These are phyloP conservation scores for Macroramphosus scolopax DNA, from an alignment of 2,797 vertebrate species.

Conservation along the genomic window DNA sequence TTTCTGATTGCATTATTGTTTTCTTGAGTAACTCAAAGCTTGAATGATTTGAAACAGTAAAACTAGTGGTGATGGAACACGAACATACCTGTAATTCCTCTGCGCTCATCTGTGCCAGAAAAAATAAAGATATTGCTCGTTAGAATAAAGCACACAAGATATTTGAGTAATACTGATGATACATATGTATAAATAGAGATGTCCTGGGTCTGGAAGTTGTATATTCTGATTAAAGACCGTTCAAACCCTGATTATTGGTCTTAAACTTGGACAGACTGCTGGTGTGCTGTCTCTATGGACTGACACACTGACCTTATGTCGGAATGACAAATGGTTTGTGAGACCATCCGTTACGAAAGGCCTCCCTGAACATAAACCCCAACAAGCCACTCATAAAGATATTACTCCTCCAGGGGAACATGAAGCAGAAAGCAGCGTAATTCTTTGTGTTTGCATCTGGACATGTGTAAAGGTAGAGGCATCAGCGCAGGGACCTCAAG, in stretches of 20 bases:
- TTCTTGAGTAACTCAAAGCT: background rate
- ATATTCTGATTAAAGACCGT: too few relatives aligned
- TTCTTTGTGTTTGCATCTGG: conserved; percentile 41
- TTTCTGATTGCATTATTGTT: too few relatives aligned
- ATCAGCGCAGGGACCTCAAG: conserved; percentile 43
- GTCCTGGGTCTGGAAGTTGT: too few relatives aligned
- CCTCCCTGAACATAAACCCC: conserved; percentile 53
- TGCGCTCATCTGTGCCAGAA: conserved; percentile 51
- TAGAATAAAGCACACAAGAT: background rate
- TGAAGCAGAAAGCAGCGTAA: conserved; percentile 50
- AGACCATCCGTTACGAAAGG: conserved; percentile 58
- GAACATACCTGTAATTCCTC: conserved; percentile 75
- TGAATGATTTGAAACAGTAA: conserved; percentile 1
- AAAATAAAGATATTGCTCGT: conserved; percentile 4
- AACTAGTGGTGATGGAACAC: background rate
- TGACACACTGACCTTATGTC: conserved; percentile 53
- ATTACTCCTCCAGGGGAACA: conserved; percentile 75
- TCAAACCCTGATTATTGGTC: too few relatives aligned
- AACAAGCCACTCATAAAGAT: conserved; percentile 61
- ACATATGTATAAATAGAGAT: too few relatives aligned
- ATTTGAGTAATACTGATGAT: background rate
- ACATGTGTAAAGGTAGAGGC: conserved; percentile 39
- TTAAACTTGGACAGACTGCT: too few relatives aligned
- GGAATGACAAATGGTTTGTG: conserved; percentile 52
- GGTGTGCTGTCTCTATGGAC: conserved; percentile 24